A percentile compares a stretch with the other conserved stretches of the same genome.
Evolutionary conservation across 1,140 invertebrate genomes (phyloP).

Genomic region (Diachasma alloeum): DNA sequence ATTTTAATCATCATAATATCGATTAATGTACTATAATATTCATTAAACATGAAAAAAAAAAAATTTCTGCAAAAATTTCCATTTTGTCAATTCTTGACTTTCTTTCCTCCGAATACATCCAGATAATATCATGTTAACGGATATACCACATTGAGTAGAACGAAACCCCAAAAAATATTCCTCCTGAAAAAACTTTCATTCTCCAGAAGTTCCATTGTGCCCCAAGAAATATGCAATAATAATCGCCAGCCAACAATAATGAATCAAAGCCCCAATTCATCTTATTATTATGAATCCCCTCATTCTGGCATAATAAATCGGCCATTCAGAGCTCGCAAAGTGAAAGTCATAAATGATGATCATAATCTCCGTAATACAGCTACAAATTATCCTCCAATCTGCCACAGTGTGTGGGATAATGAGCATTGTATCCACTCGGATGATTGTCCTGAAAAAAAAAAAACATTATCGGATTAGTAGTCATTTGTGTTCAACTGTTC

Average conservation of each 20-base stretch:
- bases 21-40: too few species aligned
- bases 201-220: too few species aligned
- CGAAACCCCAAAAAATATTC: too few species aligned
- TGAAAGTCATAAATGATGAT: constrained; percentile 8
- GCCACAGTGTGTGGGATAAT: background rate
- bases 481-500: background rate
- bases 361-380: constrained; percentile 3
- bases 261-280: background rate
- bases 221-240: background rate
- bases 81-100: too few species aligned
- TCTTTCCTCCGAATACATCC: too few species aligned
- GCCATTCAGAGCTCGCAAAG: background rate
- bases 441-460: background rate
- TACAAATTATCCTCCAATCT: background rate
- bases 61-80: too few species aligned
- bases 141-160: too few species aligned
- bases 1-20: too few species aligned
- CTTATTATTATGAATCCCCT: background rate
- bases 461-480: background rate
- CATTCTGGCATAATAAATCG: background rate
- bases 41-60: too few species aligned
- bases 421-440: background rate
- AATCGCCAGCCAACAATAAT: background rate
- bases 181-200: too few species aligned
- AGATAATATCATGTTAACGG: too few species aligned